Evolutionary conservation across 2,113 vertebrate genomes (phyloP).

Genomic region (Clarias gariepinus): DNA sequence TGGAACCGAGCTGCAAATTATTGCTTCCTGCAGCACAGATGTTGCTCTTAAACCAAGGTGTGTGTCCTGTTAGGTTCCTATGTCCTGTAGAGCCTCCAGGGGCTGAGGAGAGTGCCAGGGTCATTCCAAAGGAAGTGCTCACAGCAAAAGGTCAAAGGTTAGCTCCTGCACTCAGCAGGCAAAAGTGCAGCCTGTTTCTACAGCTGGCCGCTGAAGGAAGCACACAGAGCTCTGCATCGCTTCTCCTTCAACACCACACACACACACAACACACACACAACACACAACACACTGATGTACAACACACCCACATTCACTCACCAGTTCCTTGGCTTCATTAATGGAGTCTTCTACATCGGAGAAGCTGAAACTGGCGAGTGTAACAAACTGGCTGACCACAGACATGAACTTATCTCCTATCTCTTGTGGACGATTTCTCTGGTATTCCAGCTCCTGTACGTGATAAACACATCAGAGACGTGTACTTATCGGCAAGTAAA

Average conservation of each 20-base stretch:
- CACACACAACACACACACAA: constrained; percentile 40
- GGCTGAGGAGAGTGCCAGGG: constrained; percentile 41
- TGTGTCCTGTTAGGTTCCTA: constrained; percentile 36
- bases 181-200: constrained; percentile 45
- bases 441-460: constrained; percentile 89
- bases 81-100: constrained; percentile 32
- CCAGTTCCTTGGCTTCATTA: constrained; percentile 91
- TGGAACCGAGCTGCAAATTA: neutral
- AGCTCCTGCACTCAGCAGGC: constrained; percentile 44
- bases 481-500: neutral
- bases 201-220: constrained; percentile 52
- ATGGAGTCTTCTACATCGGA: constrained; percentile 96
- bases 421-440: constrained; percentile 83
- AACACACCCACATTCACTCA: constrained; percentile 63
- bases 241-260: constrained; percentile 30
- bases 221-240: constrained; percentile 12
- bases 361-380: constrained; percentile 96
- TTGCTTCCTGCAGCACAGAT: constrained; percentile 32
- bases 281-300: neutral
- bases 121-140: constrained; percentile 49
- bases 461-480: neutral
- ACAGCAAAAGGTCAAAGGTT: constrained; percentile 41
- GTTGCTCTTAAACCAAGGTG: constrained; percentile 34
- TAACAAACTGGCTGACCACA: constrained; percentile 98
- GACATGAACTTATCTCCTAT: constrained; percentile 94